Base-by-base conservation (phyloP, 2,888 invertebrate species). In the Gastracanthus pulcherrimus region DNA sequence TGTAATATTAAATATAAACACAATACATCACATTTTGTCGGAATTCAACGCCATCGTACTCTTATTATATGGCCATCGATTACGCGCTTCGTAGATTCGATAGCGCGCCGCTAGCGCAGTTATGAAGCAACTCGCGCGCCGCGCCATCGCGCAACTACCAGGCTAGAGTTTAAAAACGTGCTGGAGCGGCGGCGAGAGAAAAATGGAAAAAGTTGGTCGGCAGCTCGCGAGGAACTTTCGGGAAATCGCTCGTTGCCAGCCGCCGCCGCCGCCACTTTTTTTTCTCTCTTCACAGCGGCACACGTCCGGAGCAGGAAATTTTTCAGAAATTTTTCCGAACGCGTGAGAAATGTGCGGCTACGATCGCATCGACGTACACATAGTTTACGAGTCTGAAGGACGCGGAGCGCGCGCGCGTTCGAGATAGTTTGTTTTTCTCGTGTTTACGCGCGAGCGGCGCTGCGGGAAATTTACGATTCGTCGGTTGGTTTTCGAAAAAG, bases 171-270 rank as follows among this genome's bases (percentile, higher is more conserved):
- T 9, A 36, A 62, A 48, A 62, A 29, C 31, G 23, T 31, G 19
- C 3, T 11, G 11, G 26, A n/a, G n/a, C n/a, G n/a, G n/a, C n/a
- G n/a, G n/a, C n/a, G n/a, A n/a, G n/a, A 34, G 76, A 76, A 60
- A 76, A 76, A 69, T 76, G 58, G 60, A 19, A 60, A 74, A 74
- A 74, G 45, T 74, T 67, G 13, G 29, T 29, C 29, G 11, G 23
- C 29, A 16, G 13, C 19, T 16, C 19, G 19, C 26, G 60, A 23
- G 7, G 26, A 62, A 74, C 62, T 58, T 34, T n/a, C 2, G 11
- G 34, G 19, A 51, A 51, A 51, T 31, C 34, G 69, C 31, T 74
- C 36, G 75, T 29, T 66, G 16, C 29, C 13, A 1, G 7, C 7
- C 6, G 51, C 23, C 13, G 41, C n/a, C n/a, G n/a, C n/a, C n/a